phyloP scores from a whole-genome alignment of 2,797 vertebrate species.

The Sebastes nivosus region DNA sequence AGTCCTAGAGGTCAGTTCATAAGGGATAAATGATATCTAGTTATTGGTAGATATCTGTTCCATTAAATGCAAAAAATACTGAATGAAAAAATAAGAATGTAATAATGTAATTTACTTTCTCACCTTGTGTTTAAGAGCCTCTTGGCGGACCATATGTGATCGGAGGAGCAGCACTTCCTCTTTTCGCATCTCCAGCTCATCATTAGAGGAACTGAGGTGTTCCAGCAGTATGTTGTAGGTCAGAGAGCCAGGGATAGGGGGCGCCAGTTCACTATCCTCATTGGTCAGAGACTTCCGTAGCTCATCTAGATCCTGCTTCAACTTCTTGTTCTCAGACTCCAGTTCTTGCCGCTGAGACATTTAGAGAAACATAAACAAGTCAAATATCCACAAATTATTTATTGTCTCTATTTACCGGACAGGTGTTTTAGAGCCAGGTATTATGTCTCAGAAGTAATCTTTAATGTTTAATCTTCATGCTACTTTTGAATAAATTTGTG shows the following conservation, averaged over 20 bases:
- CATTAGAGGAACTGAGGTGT: constrained; percentile 90
- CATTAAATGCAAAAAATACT: background rate
- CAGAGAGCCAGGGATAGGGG: constrained; percentile 85
- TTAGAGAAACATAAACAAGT: background rate
- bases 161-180: constrained; percentile 96
- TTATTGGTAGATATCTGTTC: background rate
- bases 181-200: constrained; percentile 94
- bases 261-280: constrained; percentile 76
- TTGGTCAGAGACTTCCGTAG: constrained; percentile 88
- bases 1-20: constrained; percentile 57
- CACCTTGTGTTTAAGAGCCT: constrained; percentile 92
- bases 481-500: too few relatives aligned
- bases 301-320: constrained; percentile 93
- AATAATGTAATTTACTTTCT: background rate
- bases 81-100: background rate
- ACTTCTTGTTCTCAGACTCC: constrained; percentile 93
- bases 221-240: constrained; percentile 91
- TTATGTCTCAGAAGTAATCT: too few relatives aligned
- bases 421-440: too few relatives aligned
- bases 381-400: background rate
- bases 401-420: background rate
- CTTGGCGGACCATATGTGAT: constrained; percentile 94
- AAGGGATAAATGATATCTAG: background rate
- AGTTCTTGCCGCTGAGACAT: constrained; percentile 90
- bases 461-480: too few relatives aligned